Base-by-base conservation (phyloP, 2,797 vertebrate species). In the Silurus aristotelis region DNA sequence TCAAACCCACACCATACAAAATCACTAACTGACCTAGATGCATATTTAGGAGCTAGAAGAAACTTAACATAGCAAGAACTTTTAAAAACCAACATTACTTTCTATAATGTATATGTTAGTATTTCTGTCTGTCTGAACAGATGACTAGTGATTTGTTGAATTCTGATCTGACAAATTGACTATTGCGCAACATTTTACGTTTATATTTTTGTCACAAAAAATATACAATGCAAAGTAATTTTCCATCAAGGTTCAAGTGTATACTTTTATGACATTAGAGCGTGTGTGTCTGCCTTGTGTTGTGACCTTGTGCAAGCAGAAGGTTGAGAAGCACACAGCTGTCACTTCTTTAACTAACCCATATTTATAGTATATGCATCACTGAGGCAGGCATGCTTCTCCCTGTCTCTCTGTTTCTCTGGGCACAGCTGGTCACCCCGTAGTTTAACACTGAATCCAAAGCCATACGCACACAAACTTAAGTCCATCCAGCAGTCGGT, bases 331-430 rank as follows among this genome's bases (percentile, higher is more conserved):
- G 91, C 91, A 90, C 94, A 95, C 94, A 95, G 95, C 95, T 96
- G 95, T 95, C 95, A 93, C 93, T 94, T 92, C 92, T 93, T 94
- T 92, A 91, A 91, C 91, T 90, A 92, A 82, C 91, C 88, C 91
- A 91, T 95, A 96, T 96, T 96, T 95, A 95, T 96, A 96, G 95
- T 92, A 93, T 90, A 92, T 92, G 91, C 94, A 95, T 95, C 95
- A 94, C 82, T 90, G 91, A 91, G 90, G 91, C 87, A 87, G 90
- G 91, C 90, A 58, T 84, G 91, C 93, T 85, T 72, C 60, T 81
- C 84, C 58, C 80, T 76, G 27, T 68, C 80, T 68, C 66, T 77
- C 83, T 66, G 83, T 87, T 91, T 89, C 93, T 94, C 87, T 91
- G 94, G 90, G 94, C 95, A 96, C 95, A 96, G 95, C 95, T 96